A percentile compares a stretch with the other conserved stretches of the same genome.
Evolutionary conservation across 2,888 invertebrate genomes (phyloP).

Genomic region (Lissocephala sabroskyi): DNA sequence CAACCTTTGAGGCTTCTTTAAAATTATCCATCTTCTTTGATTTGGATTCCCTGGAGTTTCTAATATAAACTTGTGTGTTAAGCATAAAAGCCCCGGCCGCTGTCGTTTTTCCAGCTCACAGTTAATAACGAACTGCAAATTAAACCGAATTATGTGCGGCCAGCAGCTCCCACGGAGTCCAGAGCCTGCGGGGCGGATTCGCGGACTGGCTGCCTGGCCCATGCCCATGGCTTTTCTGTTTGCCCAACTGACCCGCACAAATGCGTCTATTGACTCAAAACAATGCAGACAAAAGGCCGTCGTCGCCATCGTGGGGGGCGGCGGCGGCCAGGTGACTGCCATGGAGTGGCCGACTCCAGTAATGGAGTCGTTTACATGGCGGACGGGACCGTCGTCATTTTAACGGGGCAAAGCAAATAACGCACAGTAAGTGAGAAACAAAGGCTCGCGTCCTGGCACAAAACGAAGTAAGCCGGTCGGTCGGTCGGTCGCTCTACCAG

Average conservation of each 20-base stretch:
- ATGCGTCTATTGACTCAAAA: slow-evolving; percentile 59
- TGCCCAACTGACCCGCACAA: slow-evolving; percentile 60
- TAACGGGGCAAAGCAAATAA: slow-evolving; percentile 9
- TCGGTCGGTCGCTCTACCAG: not conserved
- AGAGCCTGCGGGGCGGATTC: not conserved
- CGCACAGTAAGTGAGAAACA: slow-evolving; percentile 42
- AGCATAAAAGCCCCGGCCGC: not conserved
- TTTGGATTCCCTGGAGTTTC: too few species aligned
- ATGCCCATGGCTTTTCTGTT: slow-evolving; percentile 42
- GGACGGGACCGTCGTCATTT: not conserved
- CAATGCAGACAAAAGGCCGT: slow-evolving; percentile 49
- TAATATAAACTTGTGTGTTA: not conserved
- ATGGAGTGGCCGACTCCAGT: slow-evolving; percentile 3
- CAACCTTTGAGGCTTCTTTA: too few species aligned
- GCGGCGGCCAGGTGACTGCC: slow-evolving; percentile 8
- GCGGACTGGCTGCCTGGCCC: not conserved
- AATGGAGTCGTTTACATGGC: not conserved
- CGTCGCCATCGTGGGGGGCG: not conserved
- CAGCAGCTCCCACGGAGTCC: slow-evolving; percentile 16
- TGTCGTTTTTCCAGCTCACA: too few species aligned
- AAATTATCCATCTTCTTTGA: too few species aligned
- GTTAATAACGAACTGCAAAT: slow-evolving; percentile 33
- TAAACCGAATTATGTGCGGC: slow-evolving; percentile 59
- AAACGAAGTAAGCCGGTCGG: slow-evolving; percentile 1
- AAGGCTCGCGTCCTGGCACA: slow-evolving; percentile 34